Evolutionary conservation across 2,797 vertebrate genomes (phyloP).

Genomic region (Artibeus jamaicensis): DNA sequence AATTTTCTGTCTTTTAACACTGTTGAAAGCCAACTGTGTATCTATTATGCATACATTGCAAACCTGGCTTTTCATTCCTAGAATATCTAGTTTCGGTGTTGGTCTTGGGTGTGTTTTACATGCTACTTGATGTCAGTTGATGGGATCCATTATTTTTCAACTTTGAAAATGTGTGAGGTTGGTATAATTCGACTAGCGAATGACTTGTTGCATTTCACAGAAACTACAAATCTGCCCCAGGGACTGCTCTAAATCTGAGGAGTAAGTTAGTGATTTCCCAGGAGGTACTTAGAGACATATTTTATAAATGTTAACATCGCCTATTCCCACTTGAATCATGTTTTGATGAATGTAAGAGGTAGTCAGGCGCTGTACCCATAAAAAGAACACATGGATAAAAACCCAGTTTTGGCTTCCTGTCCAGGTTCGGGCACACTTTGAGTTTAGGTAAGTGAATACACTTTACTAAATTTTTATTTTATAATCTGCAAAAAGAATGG

Average conservation of each 20-base stretch:
- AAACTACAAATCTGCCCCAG: constrained; percentile 5
- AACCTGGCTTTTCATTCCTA: neutral
- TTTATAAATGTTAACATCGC: neutral
- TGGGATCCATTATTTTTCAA: constrained; percentile 24
- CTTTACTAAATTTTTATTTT: neutral
- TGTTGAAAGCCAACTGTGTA: neutral
- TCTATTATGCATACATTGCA: neutral
- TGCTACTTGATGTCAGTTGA: neutral
- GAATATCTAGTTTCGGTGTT: neutral
- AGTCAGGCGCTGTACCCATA: neutral
- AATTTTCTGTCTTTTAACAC: neutral
- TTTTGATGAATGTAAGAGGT: constrained; percentile 6
- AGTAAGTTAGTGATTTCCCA: constrained; percentile 45
- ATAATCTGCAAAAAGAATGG: neutral
- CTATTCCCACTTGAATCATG: neutral
- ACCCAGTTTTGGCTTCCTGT: neutral
- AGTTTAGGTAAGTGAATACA: constrained; percentile 3
- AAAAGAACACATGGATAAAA: neutral
- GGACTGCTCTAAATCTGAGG: constrained; percentile 18
- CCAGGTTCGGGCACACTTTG: neutral
- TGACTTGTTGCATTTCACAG: constrained; percentile 54
- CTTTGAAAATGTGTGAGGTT: constrained; percentile 29
- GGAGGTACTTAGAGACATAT: neutral
- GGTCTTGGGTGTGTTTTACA: neutral
- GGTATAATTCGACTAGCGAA: constrained; percentile 32